phyloP scores from a whole-genome alignment of 2,797 vertebrate genomes.

The Taenioides sp. region DNA sequence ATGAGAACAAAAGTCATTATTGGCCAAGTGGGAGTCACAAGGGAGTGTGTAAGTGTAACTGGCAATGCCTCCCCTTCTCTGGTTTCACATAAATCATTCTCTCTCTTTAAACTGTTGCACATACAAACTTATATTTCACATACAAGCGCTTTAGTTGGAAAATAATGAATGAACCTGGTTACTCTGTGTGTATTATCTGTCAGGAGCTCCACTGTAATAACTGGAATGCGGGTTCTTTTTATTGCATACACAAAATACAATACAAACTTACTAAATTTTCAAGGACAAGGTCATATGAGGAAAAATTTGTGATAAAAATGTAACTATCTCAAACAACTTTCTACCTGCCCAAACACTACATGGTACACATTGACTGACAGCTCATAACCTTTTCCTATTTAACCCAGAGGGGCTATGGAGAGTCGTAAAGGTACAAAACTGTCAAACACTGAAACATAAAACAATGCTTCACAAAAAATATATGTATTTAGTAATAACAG shows the following conservation, averaged over 20 bases:
- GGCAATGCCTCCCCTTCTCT: conserved; percentile 46
- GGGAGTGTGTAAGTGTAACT: conserved; percentile 46
- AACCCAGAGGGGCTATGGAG: conserved; percentile 14
- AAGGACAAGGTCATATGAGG: conserved; percentile 27
- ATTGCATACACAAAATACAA: conserved; percentile 35
- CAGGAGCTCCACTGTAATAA: conserved; percentile 5
- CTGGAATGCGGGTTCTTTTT: conserved; percentile 22
- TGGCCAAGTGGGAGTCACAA: conserved; percentile 46
- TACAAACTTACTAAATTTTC: conserved; percentile 30
- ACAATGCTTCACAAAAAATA: conserved; percentile 5
- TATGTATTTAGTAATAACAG: background rate
- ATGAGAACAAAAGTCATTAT: conserved; percentile 49
- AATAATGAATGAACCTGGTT: conserved; percentile 14
- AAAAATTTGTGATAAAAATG: conserved; percentile 28
- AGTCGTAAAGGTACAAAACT: background rate
- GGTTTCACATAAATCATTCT: conserved; percentile 62
- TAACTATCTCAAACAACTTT: conserved; percentile 31
- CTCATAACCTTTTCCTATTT: conserved; percentile 11
- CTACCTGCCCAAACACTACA: conserved; percentile 8
- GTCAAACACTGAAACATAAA: conserved; percentile 37
- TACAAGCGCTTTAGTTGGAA: conserved; percentile 4
- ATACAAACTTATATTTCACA: conserved; percentile 15
- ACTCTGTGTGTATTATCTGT: conserved; percentile 9
- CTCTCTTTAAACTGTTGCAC: conserved; percentile 5
- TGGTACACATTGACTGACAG: conserved; percentile 39